A percentile compares a stretch with the other conserved stretches of the same genome.
Evolutionary conservation across 2,113 vertebrate genomes (phyloP).

Genomic region (Osmerus mordax): DNA sequence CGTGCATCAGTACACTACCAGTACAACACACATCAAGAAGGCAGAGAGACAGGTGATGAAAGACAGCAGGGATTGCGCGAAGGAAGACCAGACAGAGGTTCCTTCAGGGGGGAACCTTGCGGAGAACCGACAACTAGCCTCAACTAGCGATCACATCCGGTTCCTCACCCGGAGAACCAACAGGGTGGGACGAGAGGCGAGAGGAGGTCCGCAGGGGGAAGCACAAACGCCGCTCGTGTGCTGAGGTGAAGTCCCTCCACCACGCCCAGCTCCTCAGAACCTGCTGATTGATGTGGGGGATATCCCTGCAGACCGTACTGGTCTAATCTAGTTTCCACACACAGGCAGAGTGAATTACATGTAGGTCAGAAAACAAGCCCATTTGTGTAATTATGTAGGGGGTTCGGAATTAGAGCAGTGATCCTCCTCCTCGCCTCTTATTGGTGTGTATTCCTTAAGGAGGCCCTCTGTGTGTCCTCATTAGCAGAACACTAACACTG

Average conservation of each 20-base stretch:
- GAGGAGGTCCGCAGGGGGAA: too few species aligned
- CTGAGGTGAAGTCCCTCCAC: too few species aligned
- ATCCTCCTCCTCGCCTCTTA: slow-evolving; percentile 23
- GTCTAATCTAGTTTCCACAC: slow-evolving; percentile 50
- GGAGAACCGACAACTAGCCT: too few species aligned
- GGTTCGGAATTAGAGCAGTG: slow-evolving; percentile 36
- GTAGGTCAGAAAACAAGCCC: slow-evolving; percentile 58
- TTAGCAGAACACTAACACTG: slow-evolving; percentile 63
- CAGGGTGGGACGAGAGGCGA: too few species aligned
- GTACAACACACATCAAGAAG: slow-evolving; percentile 12
- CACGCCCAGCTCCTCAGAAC: too few species aligned
- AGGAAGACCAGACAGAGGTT: not conserved
- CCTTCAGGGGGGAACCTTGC: slow-evolving; percentile 11
- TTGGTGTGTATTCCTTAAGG: slow-evolving; percentile 46
- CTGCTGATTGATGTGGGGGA: too few species aligned
- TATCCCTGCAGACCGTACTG: too few species aligned
- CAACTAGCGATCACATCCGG: too few species aligned
- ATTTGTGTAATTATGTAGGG: slow-evolving; percentile 53
- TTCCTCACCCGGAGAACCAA: too few species aligned
- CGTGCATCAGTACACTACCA: slow-evolving; percentile 1
- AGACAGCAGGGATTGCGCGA: not conserved
- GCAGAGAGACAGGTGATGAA: slow-evolving; percentile 12
- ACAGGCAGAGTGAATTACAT: slow-evolving; percentile 44
- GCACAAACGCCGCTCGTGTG: too few species aligned
- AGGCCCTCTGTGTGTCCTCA: slow-evolving; percentile 48